A percentile compares a stretch with the other conserved stretches of the same genome.
These are phyloP conservation scores for Haliclystus octoradiatus DNA, from an alignment of 30 jellyfish, hydroid and myxozoan species.

Conservation along the genomic window DNA sequence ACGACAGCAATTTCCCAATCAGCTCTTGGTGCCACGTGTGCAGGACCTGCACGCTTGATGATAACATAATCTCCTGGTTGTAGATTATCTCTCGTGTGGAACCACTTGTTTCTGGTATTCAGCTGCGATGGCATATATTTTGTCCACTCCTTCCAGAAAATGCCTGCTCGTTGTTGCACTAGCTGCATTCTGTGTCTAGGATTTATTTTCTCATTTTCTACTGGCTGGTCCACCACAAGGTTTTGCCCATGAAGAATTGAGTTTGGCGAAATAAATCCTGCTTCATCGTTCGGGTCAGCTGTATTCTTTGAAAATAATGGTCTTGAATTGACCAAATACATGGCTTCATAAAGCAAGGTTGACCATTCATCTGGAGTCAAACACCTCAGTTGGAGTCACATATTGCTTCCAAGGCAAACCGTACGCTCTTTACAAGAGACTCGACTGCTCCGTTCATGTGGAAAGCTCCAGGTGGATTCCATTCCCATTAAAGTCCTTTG, in stretches of 20 bases:
- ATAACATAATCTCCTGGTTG: background rate
- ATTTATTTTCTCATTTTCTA: background rate
- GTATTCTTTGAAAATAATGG: background rate
- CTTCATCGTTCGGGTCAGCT: conserved; percentile 1
- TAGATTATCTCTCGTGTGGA: background rate
- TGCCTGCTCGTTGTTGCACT: background rate
- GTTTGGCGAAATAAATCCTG: background rate
- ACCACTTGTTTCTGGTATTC: background rate
- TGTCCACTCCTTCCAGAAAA: conserved; percentile 3
- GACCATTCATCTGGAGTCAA: conserved; percentile 2
- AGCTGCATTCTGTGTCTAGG: background rate
- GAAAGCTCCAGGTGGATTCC: no score
- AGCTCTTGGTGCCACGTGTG: background rate
- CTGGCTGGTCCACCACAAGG: conserved; percentile 1
- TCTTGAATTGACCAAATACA: background rate
- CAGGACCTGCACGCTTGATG: background rate
- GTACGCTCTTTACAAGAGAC: no score
- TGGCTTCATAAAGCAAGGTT: background rate
- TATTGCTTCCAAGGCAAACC: no score
- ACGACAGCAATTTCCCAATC: background rate
- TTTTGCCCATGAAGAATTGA: background rate
- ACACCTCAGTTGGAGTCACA: no score
- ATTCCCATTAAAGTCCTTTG: no score
- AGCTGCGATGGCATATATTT: background rate
- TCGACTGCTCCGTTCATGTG: no score